Evolutionary conservation across 2,797 vertebrate genomes (phyloP).

Genomic region (Columba guinea): DNA sequence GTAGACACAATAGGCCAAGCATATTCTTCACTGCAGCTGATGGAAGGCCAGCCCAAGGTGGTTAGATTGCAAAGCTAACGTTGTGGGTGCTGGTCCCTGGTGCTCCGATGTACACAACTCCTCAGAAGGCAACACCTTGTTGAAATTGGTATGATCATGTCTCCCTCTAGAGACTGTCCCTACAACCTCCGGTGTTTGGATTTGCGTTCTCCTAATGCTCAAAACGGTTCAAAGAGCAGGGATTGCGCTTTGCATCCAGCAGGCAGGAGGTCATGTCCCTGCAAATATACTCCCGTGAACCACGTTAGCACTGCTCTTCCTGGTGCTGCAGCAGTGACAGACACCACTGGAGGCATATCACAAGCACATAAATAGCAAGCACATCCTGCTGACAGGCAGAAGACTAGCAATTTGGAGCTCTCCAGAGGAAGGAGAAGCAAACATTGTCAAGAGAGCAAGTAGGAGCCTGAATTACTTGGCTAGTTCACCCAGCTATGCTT

Average conservation of each 20-base stretch:
- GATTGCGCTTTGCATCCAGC: not conserved
- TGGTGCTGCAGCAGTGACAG: not conserved
- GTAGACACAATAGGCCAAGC: not conserved
- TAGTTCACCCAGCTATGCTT: not conserved
- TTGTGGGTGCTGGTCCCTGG: not conserved
- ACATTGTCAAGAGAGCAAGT: not conserved
- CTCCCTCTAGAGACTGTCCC: constrained; percentile 31
- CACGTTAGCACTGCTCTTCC: not conserved
- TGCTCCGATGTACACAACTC: accelerated
- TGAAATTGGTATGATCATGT: not conserved
- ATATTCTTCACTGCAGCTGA: not conserved
- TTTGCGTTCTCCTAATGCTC: not conserved
- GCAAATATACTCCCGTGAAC: not conserved
- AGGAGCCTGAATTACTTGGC: not conserved
- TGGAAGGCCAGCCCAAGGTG: not conserved
- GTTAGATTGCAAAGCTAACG: not conserved
- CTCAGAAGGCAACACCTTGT: not conserved
- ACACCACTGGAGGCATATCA: not conserved
- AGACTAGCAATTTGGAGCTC: constrained; percentile 13
- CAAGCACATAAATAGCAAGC: not conserved
- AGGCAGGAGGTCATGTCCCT: not conserved
- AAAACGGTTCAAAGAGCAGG: not conserved
- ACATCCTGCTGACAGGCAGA: not conserved
- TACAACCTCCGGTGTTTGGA: not conserved
- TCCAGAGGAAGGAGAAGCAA: not conserved